These are phyloP conservation scores for Sebastes miniatus DNA, from an alignment of 2,797 vertebrate genomes.

Conservation along the genomic window DNA sequence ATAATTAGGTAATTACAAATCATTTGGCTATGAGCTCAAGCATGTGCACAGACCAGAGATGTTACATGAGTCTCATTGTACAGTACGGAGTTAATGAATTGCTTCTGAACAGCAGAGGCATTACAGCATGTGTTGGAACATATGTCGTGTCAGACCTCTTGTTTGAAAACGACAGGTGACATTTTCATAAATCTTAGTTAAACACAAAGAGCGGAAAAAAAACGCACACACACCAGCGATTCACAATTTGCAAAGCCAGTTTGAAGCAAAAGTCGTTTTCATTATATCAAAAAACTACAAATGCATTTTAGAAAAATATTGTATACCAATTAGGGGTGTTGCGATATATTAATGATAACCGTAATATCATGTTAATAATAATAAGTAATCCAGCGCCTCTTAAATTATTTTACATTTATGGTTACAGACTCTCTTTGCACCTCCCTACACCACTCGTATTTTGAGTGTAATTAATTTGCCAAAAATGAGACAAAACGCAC, in stretches of 20 bases:
- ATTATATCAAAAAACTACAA: neutral
- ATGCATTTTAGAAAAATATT: neutral
- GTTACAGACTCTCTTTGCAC: too few relatives aligned
- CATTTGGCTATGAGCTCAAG: slow-evolving; percentile 88
- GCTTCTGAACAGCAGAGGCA: slow-evolving; percentile 59
- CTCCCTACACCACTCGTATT: too few relatives aligned
- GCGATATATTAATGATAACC: neutral
- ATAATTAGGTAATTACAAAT: slow-evolving; percentile 94
- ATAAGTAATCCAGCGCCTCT: too few relatives aligned
- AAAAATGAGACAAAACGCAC: too few relatives aligned
- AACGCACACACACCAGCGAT: too few relatives aligned
- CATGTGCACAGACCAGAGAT: slow-evolving; percentile 83
- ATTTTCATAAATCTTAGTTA: slow-evolving; percentile 71
- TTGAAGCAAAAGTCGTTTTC: neutral
- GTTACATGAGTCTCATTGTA: slow-evolving; percentile 78
- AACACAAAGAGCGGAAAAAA: slow-evolving; percentile 12
- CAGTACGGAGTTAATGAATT: slow-evolving; percentile 82
- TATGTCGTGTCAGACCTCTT: slow-evolving; percentile 75
- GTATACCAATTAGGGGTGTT: neutral
- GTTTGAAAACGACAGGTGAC: slow-evolving; percentile 71
- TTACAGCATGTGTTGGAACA: slow-evolving; percentile 73
- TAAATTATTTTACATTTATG: too few relatives aligned
- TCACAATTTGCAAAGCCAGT: neutral
- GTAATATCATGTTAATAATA: neutral
- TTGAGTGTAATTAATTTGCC: too few relatives aligned